Base-by-base conservation (phyloP, 2,113 vertebrate genomes). In the Passer domesticus region DNA sequence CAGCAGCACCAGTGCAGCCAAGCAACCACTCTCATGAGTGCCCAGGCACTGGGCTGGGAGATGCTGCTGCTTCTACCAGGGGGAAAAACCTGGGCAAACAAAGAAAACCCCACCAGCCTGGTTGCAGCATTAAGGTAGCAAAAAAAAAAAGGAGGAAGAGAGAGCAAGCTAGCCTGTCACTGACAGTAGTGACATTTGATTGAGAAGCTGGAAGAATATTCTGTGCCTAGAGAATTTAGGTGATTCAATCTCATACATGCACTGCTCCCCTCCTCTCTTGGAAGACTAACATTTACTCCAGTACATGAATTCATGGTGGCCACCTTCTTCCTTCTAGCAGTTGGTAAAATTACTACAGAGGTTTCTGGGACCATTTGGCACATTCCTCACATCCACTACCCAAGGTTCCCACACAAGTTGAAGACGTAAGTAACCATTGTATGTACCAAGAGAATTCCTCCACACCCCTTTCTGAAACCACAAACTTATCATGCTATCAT, bases 401-500 rank as follows among this genome's bases (percentile, higher is more conserved):
- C 81, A 62, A 77, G 46, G 49, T 58, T 87, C 85, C 82, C 63
- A 94, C 69, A 82, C 39, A 86, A 95, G 39, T 1, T 92, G 75
- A 93, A 90, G 83, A 87, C 41, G 5, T 64, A 84, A 85, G 85
- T 55, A 93, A 88, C 78, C 67, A 83, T 0, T 63, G 0, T 33
- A 41, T 37, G 56, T 24, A n/a, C 59, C 17, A 5, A 56, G 0
- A 67, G 64, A 90, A 74, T 78, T 94, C 72, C 49, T 75, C 79
- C 92, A 85, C 90, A 35, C 44, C 50, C 78, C 35, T 7, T 95
- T 94, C 75, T 87, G 72, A 86, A 96, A 83, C 92, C 90, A 92
- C 87, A 86, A 39, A 74, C 56, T 74, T 95, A 80, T 87, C 87
- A 24, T 49, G 77, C 53, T 87, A 58, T 87, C 78, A 0, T 4